phyloP scores from a whole-genome alignment of 2,888 invertebrate species.

The Venustoraphidia nigricollis region DNA sequence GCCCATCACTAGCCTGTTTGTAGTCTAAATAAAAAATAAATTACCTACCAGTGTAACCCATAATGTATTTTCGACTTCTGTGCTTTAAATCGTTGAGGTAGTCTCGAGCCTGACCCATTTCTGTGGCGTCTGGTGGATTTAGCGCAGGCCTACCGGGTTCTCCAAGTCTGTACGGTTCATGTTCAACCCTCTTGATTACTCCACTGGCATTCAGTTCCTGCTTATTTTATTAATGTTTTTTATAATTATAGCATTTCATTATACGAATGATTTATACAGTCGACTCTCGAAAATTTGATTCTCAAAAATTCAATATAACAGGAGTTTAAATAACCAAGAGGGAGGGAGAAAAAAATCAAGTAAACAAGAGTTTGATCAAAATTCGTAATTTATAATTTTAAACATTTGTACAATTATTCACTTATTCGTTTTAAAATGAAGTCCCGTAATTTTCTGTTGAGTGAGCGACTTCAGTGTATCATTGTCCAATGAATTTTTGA shows the following conservation, averaged over 20 bases:
- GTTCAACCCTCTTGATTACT: conserved; percentile 30
- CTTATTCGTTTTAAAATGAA: too few relatives aligned
- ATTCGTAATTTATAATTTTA: too few relatives aligned
- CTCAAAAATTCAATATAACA: too few relatives aligned
- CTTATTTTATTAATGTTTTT: background rate
- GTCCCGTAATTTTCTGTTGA: too few relatives aligned
- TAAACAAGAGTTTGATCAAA: too few relatives aligned
- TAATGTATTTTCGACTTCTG: conserved; percentile 38
- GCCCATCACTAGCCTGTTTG: too few relatives aligned
- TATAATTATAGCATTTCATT: background rate
- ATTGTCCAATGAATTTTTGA: too few relatives aligned
- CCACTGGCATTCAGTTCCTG: conserved; percentile 30
- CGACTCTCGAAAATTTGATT: too few relatives aligned
- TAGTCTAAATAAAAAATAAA: background rate
- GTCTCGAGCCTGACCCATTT: conserved; percentile 25
- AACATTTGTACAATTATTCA: too few relatives aligned
- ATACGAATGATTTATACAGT: background rate
- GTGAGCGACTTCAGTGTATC: too few relatives aligned
- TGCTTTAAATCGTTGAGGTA: conserved; percentile 29
- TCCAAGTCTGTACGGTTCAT: conserved; percentile 37
- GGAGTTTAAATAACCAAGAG: too few relatives aligned
- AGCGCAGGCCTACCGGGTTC: conserved; percentile 28
- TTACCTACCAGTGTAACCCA: conserved; percentile 47
- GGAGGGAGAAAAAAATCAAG: too few relatives aligned
- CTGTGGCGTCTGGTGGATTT: conserved; percentile 19